Percentiles rank a stretch among this genome's conserved stretches.
These are phyloP conservation scores for Zaprionus tsacasi DNA, from an alignment of 1,140 invertebrate species.

Conservation along the genomic window DNA sequence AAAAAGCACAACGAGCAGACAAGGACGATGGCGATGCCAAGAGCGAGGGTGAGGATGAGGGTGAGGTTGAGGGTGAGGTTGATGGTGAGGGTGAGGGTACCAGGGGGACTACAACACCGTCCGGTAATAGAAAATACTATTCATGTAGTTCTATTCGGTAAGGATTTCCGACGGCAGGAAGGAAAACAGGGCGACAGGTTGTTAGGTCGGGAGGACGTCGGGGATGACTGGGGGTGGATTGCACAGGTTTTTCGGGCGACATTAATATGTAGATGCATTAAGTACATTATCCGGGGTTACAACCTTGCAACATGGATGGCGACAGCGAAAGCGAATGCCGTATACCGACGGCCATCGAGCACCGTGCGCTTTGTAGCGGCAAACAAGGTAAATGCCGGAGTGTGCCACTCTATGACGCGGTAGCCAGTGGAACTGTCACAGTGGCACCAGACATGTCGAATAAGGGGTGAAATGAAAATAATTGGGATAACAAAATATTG, in stretches of 20 bases:
- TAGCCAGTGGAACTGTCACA: slow-evolving; percentile 22
- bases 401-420: slow-evolving; percentile 19
- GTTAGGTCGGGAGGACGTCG: not conserved
- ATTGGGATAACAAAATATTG: too few species aligned
- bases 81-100: slow-evolving; percentile 43
- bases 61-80: not conserved
- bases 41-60: not conserved
- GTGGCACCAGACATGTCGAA: not conserved
- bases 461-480: not conserved
- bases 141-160: slow-evolving; percentile 45
- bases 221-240: slow-evolving; percentile 10
- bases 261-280: slow-evolving; percentile 84
- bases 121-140: slow-evolving; percentile 76
- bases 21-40: not conserved
- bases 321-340: slow-evolving; percentile 42
- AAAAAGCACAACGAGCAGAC: slow-evolving; percentile 56
- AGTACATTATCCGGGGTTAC: slow-evolving; percentile 84
- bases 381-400: slow-evolving; percentile 48
- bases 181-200: slow-evolving; percentile 3
- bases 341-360: slow-evolving; percentile 1
- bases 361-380: slow-evolving; percentile 20
- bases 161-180: slow-evolving; percentile 46
- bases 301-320: slow-evolving; percentile 66
- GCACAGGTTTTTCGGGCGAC: slow-evolving; percentile 65
- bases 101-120: slow-evolving; percentile 53